Evolutionary conservation across 1,140 invertebrate species (phyloP), one percentile per base, ranked within the genome.

Genomic region (Caerostris extrusa): DNA sequence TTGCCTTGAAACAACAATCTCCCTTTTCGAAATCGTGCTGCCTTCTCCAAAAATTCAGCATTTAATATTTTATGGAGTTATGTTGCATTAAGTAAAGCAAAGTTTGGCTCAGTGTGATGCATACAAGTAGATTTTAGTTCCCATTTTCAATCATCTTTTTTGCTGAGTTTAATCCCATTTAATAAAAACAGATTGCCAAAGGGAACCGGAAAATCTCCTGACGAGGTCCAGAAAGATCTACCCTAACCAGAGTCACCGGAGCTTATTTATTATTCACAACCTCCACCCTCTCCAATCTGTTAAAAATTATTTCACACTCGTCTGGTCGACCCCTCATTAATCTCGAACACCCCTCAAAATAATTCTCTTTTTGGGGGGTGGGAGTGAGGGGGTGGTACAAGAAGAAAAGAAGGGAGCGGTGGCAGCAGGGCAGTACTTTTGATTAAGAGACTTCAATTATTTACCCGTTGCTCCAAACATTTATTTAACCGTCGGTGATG

Each of bases 381-480:
- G 34, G 34, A 2, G 34, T 34, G 34, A 34, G 34, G 34, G 34
- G 34, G 34, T 34, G 34, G n/a, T n/a, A n/a, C 34, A 34, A 34
- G 34, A 7, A 77, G 34, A 77, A 77, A 50, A 50, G 71, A 19
- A 85, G 71, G 10, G 5, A 85, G 4, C 14, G 55, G 57, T 57
- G 82, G 7, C 34, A n/a, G 3, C 82, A 57, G 7, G 56, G 17
- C 17, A 57, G 82, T 85, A 57, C n/a, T 55, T 85, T 58, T 85
- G 82, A 85, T 85, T 56, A 85, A 85, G 82, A 85, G 82, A 85
- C 82, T 85, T 85, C 82, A 85, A 85, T 85, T 85, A 85, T 85
- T 85, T 85, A 85, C 82, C 82, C 82, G 17, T 19, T 85, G 55
- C 82, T 85, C 55, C 82, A 34, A 85, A 85, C 82, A 85, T 85